These are phyloP conservation scores for Naja naja DNA, from an alignment of 2,113 vertebrate genomes.

Conservation along the genomic window DNA sequence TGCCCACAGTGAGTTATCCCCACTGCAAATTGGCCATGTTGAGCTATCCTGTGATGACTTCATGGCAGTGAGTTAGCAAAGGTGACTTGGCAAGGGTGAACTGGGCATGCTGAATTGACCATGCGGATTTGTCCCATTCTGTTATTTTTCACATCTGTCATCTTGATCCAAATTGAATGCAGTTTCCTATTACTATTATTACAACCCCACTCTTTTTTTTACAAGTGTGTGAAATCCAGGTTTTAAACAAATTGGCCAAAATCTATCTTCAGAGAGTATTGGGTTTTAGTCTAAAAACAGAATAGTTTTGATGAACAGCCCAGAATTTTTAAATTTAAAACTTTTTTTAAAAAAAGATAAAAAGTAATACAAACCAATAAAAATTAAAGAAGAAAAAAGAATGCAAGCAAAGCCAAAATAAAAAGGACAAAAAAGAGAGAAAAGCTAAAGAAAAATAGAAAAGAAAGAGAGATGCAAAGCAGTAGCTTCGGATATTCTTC, in stretches of 20 bases:
- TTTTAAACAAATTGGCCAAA: background rate
- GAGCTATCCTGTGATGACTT: no score
- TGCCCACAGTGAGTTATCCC: no score
- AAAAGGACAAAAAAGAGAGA: background rate
- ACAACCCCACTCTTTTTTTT: background rate
- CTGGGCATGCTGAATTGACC: no score
- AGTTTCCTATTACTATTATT: background rate
- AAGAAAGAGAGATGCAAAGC: background rate
- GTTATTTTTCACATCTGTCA: background rate
- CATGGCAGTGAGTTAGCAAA: no score
- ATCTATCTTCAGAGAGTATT: background rate
- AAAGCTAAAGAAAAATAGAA: background rate
- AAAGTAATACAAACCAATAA: background rate
- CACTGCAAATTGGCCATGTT: no score
- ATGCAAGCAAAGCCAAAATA: background rate
- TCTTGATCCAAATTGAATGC: background rate
- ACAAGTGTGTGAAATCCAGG: background rate
- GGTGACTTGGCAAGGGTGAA: no score
- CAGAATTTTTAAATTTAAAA: background rate
- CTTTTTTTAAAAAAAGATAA: background rate
- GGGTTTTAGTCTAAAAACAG: background rate
- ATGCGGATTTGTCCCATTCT: no score
- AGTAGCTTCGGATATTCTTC: background rate
- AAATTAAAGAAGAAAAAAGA: background rate
- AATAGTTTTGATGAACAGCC: background rate